phyloP scores from a whole-genome alignment of 2,113 vertebrate species.

The Gallinago paraguaiae region DNA sequence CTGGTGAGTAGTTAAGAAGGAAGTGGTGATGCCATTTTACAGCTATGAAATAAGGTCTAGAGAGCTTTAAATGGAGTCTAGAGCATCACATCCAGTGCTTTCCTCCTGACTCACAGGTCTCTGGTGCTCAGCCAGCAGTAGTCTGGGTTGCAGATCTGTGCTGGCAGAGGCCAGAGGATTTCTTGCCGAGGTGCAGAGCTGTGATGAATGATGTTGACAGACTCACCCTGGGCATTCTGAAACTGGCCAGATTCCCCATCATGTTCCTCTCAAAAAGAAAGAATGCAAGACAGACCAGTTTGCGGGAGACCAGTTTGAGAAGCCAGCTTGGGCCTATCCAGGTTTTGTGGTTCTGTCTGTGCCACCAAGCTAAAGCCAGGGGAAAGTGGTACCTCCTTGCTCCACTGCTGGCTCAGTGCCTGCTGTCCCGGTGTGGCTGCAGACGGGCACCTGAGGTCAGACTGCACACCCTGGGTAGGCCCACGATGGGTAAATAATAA shows the following conservation, averaged over 20 bases:
- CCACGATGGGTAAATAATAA: neutral
- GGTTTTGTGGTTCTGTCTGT: neutral
- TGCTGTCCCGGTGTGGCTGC: neutral
- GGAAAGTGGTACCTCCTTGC: accelerated
- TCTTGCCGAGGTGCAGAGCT: neutral
- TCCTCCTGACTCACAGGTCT: neutral
- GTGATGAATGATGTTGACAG: neutral
- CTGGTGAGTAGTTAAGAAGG: neutral
- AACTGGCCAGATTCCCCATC: accelerated
- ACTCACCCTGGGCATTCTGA: neutral
- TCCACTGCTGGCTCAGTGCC: neutral
- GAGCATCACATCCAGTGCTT: neutral
- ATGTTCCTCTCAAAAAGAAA: neutral
- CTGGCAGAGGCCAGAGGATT: neutral
- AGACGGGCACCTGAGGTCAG: neutral
- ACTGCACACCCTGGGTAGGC: neutral
- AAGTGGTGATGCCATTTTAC: neutral
- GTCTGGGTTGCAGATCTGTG: neutral
- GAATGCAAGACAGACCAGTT: accelerated
- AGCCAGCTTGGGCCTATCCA: neutral
- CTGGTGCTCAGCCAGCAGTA: neutral
- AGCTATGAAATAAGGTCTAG: neutral
- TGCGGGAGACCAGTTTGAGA: neutral
- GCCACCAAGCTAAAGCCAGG: neutral
- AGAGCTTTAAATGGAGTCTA: neutral